Conservation (phyloP, 1,140 invertebrate genomes). For the Drosophila leontia region DNA sequence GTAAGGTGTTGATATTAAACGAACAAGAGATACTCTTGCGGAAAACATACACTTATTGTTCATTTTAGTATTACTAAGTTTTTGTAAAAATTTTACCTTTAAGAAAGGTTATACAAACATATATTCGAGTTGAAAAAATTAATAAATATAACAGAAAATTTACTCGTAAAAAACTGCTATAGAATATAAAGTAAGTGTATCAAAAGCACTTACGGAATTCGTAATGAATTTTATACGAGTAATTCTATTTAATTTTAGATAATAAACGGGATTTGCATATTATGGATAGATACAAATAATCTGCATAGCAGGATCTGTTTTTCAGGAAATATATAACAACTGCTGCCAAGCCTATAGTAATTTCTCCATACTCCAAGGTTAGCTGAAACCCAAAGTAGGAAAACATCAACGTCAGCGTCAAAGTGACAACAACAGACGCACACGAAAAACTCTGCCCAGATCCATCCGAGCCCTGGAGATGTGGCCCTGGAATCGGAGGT, state of each 20-base stretch:
- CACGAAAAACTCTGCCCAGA: conserved; percentile 34
- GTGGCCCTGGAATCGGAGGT: conserved; percentile 31
- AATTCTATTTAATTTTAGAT: not conserved
- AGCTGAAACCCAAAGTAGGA: not conserved
- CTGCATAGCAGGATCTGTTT: too few relatives aligned
- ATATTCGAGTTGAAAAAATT: too few relatives aligned
- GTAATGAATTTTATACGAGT: not conserved
- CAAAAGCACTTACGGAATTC: not conserved
- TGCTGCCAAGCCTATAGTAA: not conserved
- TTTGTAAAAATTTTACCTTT: too few relatives aligned
- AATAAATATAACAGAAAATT: too few relatives aligned
- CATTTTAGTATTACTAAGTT: not conserved
- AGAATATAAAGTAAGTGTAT: not conserved
- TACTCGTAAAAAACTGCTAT: not conserved
- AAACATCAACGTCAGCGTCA: conserved; percentile 68
- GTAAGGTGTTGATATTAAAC: not conserved
- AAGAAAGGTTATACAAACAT: too few relatives aligned
- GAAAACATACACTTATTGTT: not conserved
- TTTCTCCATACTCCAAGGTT: conserved; percentile 1
- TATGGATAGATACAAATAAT: not conserved
- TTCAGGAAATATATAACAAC: not conserved
- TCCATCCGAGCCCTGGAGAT: conserved; percentile 20
- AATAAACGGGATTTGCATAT: not conserved
- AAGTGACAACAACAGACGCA: conserved; percentile 76
- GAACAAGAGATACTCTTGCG: conserved; percentile 20